Base-by-base conservation (phyloP, 2,113 vertebrate genomes). In the Tychaedon coryphoeus region DNA sequence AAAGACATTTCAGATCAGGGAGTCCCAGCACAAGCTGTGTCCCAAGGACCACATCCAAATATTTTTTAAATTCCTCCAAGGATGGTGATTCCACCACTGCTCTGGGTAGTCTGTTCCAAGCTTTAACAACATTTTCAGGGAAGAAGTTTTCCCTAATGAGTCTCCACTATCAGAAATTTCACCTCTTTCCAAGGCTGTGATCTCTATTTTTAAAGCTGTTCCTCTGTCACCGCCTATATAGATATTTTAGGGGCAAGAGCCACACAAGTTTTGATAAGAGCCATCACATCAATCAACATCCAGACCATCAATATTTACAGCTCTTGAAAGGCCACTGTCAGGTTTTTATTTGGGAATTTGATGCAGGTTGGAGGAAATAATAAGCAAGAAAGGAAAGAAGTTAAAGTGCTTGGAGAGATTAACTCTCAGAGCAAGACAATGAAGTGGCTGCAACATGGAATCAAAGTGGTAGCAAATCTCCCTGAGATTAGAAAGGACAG, bases 371-470 rank as follows among this genome's bases (percentile, higher is more conserved):
- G 66, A 64, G 58, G 56, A 88, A 92, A 91, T 62, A 94, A 90
- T 64, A 64, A 95, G 47, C 69, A 56, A 67, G 61, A 61, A 95
- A 84, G 72, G 50, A 90, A 74, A 86, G 12, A 53, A 88, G 64
- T 53, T 54, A 36, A 91, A 91, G 67, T 16, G 40, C 40, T 40
- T 40, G 40, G 40, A 40, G n/a, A 96, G 86, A 94, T 94, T 74
- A 90, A 90, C 86, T 81, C 45, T 70, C 76, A 38, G 56, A 85
- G 84, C 28, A 85, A 70, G 88, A 95, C 83, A 94, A 75, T 11
- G 54, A 70, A 83, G 85, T 18, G 50, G 47, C 51, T 75, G 71
- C 58, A 88, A 53, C n/a, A 40, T 1, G 51, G 34, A 83, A 33
- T 45, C 40, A 56, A 73, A 79, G 48, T 14, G 42, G 80, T 19